These are phyloP conservation scores for Agelastica alni DNA, from an alignment of 2,888 invertebrate genomes.

Conservation along the genomic window DNA sequence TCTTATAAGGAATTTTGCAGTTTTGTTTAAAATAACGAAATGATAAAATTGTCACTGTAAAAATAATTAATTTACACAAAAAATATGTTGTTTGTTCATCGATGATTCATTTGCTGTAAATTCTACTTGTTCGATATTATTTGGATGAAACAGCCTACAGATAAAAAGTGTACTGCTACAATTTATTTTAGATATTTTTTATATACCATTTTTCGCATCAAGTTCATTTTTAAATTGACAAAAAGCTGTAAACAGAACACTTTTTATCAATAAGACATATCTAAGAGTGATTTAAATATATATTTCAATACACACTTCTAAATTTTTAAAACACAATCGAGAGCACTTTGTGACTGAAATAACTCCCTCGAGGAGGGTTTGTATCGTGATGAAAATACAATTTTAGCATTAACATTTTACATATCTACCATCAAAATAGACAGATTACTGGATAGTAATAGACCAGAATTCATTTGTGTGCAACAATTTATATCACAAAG, in stretches of 20 bases:
- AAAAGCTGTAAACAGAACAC: not conserved
- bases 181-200: not conserved
- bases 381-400: constrained; percentile 6
- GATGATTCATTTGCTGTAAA: too few relatives aligned
- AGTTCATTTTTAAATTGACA: too few relatives aligned
- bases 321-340: constrained; percentile 4
- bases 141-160: not conserved
- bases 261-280: not conserved
- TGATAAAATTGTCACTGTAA: not conserved
- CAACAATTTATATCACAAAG: too few relatives aligned
- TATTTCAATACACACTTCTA: constrained; percentile 12
- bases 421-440: too few relatives aligned
- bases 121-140: not conserved
- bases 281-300: constrained; percentile 9
- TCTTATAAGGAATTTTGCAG: too few relatives aligned
- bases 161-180: not conserved
- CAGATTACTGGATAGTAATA: too few relatives aligned
- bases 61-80: too few relatives aligned
- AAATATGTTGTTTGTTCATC: too few relatives aligned
- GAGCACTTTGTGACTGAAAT: not conserved
- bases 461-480: too few relatives aligned
- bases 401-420: too few relatives aligned
- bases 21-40: not conserved
- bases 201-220: too few relatives aligned
- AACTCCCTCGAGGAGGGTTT: not conserved